These are phyloP conservation scores for Pseudotriccus pelzelni DNA, from an alignment of 2,797 vertebrate species.

Conservation along the genomic window DNA sequence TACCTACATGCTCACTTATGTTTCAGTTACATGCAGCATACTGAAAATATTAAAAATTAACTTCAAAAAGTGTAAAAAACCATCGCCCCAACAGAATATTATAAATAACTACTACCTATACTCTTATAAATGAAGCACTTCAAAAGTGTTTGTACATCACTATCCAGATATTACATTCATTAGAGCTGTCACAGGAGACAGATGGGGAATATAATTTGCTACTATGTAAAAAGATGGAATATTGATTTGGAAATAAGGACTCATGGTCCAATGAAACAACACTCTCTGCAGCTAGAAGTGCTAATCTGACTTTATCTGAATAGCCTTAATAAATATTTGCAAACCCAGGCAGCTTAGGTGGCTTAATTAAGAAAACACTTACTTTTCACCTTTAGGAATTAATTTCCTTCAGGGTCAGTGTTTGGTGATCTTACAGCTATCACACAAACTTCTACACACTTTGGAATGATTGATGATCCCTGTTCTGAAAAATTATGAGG, in stretches of 20 bases:
- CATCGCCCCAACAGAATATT: background rate
- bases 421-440: constrained; percentile 71
- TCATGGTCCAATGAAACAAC: constrained; percentile 30
- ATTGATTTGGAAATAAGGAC: constrained; percentile 23
- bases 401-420: constrained; percentile 68
- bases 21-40: background rate
- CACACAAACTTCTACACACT: constrained; percentile 48
- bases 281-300: constrained; percentile 34
- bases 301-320: constrained; percentile 64
- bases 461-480: constrained; percentile 69
- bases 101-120: background rate
- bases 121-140: background rate
- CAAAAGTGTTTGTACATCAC: background rate
- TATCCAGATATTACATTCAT: constrained; percentile 1
- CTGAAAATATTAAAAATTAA: background rate
- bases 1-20: background rate
- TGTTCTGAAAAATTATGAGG: constrained; percentile 71
- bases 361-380: constrained; percentile 77
- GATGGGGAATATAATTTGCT: constrained; percentile 37
- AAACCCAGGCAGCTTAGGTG: constrained; percentile 65
- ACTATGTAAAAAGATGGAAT: constrained; percentile 46
- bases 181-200: background rate
- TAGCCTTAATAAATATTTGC: constrained; percentile 54
- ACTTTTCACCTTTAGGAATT: constrained; percentile 70
- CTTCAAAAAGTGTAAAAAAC: background rate